Conservation (phyloP, 2,113 vertebrate genomes). For the Onychorhynchus coronatus region DNA sequence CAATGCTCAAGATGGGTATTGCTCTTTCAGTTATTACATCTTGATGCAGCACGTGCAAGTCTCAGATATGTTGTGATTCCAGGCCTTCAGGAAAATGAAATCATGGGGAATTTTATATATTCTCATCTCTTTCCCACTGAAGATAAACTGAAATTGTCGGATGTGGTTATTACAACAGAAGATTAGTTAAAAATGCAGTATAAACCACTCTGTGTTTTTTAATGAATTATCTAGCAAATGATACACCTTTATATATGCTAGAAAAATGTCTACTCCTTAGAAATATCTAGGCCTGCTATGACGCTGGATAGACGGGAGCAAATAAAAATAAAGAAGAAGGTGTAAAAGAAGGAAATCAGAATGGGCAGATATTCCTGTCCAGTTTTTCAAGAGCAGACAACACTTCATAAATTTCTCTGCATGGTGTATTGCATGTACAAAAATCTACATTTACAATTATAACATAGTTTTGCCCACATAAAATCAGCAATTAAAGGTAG, state of each 20-base stretch:
- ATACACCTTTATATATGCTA: neutral
- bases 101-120: slow-evolving; percentile 44
- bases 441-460: neutral
- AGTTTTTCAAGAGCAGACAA: neutral
- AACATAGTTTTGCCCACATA: neutral
- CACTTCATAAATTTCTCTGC: neutral
- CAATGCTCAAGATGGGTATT: slow-evolving; percentile 66
- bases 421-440: neutral
- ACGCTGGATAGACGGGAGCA: neutral
- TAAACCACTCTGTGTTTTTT: neutral
- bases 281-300: neutral
- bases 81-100: slow-evolving; percentile 60
- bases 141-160: slow-evolving; percentile 47
- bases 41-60: slow-evolving; percentile 35
- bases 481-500: neutral
- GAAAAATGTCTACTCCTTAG: neutral
- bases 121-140: slow-evolving; percentile 35
- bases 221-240: neutral
- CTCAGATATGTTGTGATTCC: slow-evolving; percentile 43
- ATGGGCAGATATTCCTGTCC: neutral
- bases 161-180: slow-evolving; percentile 26
- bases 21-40: slow-evolving; percentile 64
- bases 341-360: neutral
- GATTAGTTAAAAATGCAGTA: neutral
- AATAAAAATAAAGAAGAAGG: neutral